A percentile compares a stretch with the other conserved stretches of the same genome.
Evolutionary conservation across 2,113 vertebrate genomes (phyloP).

Genomic region (Puntigrus tetrazona): DNA sequence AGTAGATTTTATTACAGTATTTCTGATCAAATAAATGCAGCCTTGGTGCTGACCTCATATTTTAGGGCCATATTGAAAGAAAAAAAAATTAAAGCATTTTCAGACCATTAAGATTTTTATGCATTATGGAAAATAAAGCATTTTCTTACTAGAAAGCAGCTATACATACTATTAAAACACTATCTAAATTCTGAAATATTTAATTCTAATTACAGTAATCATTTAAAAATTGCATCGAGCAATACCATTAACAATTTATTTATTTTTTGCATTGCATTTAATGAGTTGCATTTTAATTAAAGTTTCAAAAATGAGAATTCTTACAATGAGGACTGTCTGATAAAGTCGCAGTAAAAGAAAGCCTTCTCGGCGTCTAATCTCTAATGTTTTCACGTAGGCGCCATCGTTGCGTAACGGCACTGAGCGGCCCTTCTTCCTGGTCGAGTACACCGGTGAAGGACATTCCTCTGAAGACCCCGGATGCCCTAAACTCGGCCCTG

Average conservation of each 20-base stretch:
- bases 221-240: not conserved
- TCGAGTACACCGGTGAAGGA: slow-evolving; percentile 79
- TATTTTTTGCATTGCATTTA: not conserved
- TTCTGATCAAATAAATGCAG: not conserved
- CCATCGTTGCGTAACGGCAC: slow-evolving; percentile 72
- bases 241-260: not conserved
- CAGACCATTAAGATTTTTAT: not conserved
- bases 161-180: too few species aligned
- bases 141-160: not conserved
- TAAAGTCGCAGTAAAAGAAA: not conserved
- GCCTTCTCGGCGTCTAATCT: not conserved
- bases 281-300: not conserved
- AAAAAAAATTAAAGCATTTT: not conserved
- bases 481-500: slow-evolving; percentile 77
- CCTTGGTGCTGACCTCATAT: not conserved
- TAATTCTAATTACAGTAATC: too few species aligned
- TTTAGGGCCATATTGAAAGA: not conserved
- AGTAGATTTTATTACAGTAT: too few species aligned
- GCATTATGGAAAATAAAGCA: not conserved
- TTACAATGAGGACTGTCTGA: not conserved
- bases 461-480: slow-evolving; percentile 61
- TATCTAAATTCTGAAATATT: too few species aligned
- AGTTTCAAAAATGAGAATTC: not conserved
- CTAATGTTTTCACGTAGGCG: slow-evolving; percentile 56
- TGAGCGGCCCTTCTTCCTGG: slow-evolving; percentile 71